A percentile compares a stretch with the other conserved stretches of the same genome.
phyloP scores from a whole-genome alignment of 2,113 vertebrate species.

The Phrynosoma platyrhinos region DNA sequence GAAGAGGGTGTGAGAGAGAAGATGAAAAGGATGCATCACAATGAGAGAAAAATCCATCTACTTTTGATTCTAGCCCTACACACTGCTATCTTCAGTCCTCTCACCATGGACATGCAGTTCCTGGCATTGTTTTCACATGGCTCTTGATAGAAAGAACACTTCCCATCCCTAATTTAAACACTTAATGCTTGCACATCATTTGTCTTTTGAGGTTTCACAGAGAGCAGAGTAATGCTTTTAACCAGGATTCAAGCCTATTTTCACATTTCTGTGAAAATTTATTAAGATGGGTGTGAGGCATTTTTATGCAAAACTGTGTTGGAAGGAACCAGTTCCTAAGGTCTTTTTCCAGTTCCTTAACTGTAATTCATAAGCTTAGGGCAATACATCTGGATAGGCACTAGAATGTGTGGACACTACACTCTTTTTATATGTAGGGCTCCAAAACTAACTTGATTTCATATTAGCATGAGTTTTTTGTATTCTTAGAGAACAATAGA shows the following conservation, averaged over 20 bases:
- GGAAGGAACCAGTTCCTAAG: background rate
- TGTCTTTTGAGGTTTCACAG: background rate
- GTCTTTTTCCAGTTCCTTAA: background rate
- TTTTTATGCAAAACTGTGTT: background rate
- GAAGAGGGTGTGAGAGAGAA: background rate
- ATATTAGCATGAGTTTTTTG: background rate
- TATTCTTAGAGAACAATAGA: slow-evolving; percentile 3
- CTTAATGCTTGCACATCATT: background rate
- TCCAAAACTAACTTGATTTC: background rate
- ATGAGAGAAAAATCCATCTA: too few species aligned
- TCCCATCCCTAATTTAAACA: too few species aligned
- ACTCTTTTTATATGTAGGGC: background rate
- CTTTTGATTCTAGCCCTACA: too few species aligned
- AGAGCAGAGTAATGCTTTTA: background rate
- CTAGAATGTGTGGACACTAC: background rate
- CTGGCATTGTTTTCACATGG: too few species aligned
- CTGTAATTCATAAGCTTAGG: background rate
- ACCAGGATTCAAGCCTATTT: background rate
- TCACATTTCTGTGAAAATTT: background rate
- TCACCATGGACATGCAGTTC: too few species aligned
- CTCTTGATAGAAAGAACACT: too few species aligned
- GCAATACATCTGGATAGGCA: background rate
- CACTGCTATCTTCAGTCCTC: too few species aligned
- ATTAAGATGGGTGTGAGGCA: background rate
- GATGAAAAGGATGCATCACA: too few species aligned